Evolutionary conservation across 2,888 invertebrate species (phyloP).

Genomic region (Dicycla oo): DNA sequence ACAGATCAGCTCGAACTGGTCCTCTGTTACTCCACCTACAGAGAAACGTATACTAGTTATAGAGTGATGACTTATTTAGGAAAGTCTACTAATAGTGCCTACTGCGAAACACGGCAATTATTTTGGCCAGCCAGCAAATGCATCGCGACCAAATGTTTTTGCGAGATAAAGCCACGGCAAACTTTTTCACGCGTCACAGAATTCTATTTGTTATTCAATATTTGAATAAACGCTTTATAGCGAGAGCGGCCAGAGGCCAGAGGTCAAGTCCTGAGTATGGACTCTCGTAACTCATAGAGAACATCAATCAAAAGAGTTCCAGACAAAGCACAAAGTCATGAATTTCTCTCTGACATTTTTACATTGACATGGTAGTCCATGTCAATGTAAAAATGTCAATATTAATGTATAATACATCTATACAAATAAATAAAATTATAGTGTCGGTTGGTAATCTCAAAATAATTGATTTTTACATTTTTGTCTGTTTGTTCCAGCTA

Average conservation of each 20-base stretch:
- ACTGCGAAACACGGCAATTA: neutral
- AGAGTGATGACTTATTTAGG: neutral
- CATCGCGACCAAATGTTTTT: neutral
- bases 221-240: neutral
- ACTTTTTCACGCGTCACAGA: neutral
- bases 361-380: too few species aligned
- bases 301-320: neutral
- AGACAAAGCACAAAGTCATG: neutral
- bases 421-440: too few species aligned
- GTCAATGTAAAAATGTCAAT: too few species aligned
- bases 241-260: neutral
- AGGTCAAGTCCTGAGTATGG: neutral
- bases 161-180: neutral
- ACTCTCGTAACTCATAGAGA: neutral
- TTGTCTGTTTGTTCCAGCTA: too few species aligned
- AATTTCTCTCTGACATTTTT: neutral
- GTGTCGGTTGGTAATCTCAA: too few species aligned
- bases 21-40: constrained; percentile 91
- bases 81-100: too few species aligned
- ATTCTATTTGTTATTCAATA: neutral
- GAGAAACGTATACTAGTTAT: neutral
- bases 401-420: too few species aligned
- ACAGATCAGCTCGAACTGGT: constrained; percentile 95
- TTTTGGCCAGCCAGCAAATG: neutral
- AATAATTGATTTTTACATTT: too few species aligned